Percentiles rank a stretch among this genome's conserved stretches.
phyloP scores from a whole-genome alignment of 2,888 invertebrate species.

The Ormyrus nitidulus region DNA sequence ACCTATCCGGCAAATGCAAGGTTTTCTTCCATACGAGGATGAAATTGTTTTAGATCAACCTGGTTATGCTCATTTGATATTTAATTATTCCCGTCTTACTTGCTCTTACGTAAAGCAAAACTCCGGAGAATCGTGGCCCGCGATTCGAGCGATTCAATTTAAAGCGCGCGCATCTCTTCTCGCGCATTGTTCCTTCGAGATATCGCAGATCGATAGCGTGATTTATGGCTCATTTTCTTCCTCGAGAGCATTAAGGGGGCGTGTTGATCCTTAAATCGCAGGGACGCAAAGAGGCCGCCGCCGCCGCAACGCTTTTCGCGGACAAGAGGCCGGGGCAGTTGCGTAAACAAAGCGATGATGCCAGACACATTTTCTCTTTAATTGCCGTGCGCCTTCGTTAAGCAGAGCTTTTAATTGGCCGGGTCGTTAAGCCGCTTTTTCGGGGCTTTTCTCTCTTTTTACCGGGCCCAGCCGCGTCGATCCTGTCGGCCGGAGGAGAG shows the following conservation, averaged over 20 bases:
- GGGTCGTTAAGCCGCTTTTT: constrained; percentile 21
- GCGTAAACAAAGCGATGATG: constrained; percentile 42
- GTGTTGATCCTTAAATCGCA: neutral
- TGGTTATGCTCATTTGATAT: too few species aligned
- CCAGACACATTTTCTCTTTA: constrained; percentile 47
- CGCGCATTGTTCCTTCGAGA: neutral
- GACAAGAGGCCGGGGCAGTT: constrained; percentile 14
- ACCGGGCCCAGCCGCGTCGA: neutral
- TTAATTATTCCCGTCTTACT: too few species aligned
- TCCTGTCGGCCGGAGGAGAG: constrained; percentile 13
- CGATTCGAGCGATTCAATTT: constrained; percentile 19
- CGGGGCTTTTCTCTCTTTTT: constrained; percentile 15
- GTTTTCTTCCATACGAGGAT: too few species aligned
- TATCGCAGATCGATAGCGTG: constrained; percentile 12
- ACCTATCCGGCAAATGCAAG: too few species aligned
- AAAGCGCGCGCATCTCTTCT: neutral
- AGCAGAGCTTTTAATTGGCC: constrained; percentile 48
- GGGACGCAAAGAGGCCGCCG: neutral
- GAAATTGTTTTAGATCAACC: too few species aligned
- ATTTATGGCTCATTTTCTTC: constrained; percentile 11
- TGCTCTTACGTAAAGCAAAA: too few species aligned
- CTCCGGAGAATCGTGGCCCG: too few species aligned
- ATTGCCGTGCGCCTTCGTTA: constrained; percentile 44
- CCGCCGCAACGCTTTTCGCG: constrained; percentile 9
- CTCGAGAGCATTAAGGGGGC: neutral